Percentiles rank a stretch among this genome's conserved stretches.
These are phyloP conservation scores for Gymnopithys bicolor DNA, from an alignment of 2,797 vertebrate species.

Conservation along the genomic window DNA sequence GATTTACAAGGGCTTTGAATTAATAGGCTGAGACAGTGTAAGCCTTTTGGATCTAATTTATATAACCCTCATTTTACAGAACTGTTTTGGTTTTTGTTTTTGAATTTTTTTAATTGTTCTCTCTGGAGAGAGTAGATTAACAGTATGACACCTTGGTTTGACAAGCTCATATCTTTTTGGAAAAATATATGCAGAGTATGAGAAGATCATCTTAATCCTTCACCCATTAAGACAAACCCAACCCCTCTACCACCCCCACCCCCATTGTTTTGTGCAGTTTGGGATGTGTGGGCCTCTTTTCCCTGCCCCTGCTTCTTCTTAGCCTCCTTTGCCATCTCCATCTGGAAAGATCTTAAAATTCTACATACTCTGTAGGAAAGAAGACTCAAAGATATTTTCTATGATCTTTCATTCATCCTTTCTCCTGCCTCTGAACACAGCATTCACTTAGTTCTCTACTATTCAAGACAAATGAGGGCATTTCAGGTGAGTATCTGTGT, in stretches of 20 bases:
- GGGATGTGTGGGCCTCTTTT: not conserved
- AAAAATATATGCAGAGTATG: not conserved
- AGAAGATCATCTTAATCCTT: not conserved
- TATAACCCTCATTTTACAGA: not conserved
- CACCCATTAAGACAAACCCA: not conserved
- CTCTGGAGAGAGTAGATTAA: not conserved
- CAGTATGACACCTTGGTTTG: not conserved
- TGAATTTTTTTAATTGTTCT: not conserved
- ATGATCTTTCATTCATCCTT: not conserved
- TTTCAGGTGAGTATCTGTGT: not conserved
- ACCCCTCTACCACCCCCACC: too few relatives aligned
- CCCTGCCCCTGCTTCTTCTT: not conserved
- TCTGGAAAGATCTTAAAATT: not conserved
- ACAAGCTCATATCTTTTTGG: not conserved
- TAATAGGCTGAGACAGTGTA: not conserved
- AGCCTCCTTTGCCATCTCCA: not conserved
- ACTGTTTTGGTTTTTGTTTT: not conserved
- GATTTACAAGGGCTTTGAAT: conserved; percentile 12
- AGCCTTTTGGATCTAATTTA: not conserved
- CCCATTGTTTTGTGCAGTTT: not conserved
- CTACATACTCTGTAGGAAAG: not conserved
- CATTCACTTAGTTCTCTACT: not conserved
- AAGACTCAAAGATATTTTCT: not conserved
- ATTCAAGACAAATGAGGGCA: not conserved
- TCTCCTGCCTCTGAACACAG: not conserved